Evolutionary conservation across 35 echinoderm and acorn worm genomes (phyloP), one percentile per base, ranked within the genome.

Genomic region (Ophioderma brevispina): DNA sequence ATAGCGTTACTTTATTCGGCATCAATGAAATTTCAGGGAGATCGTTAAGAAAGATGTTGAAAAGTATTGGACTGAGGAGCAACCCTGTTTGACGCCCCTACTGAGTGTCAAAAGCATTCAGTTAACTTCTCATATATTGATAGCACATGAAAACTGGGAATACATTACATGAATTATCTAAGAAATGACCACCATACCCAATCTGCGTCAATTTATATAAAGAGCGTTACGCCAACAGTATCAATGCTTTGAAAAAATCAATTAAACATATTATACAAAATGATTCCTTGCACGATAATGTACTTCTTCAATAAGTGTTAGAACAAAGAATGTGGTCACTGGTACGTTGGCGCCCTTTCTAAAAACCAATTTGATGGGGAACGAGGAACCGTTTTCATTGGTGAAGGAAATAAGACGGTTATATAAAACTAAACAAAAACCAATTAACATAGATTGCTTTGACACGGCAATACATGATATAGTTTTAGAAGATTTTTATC

Each of bases 271-370:
- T 25, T 70, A 70, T 30, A 70, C 10, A 30, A 15, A 15, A 3
- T 8, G n/a, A 15, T 70, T 70, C 2, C 5, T 25, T 25, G 59
- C 17, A 70, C 23, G 28, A 15, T 70, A 13, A 70, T 25, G n/a
- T 70, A 70, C 23, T 70, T 70, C 10, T 70, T n/a, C 59, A 70
- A 70, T 70, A 25, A 70, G 59, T 70, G 59, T 70, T 70, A 70
- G n/a, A 30, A 70, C 15, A 8, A 70, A 70, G 46, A 70, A 70
- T 25, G 23, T 70, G 59, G 28, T 70, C 59, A 70, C 15, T 70
- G 2, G 59, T 70, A 13, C 59, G 59, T 70, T 8, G 3, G n/a
- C n/a, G n/a, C n/a, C 59, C 59, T 70, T 70, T 70, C 59, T 13
- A 15, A 70, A 70, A 70, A 70, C 59, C 59, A 70, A 70, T 70